These are phyloP conservation scores for Xenus cinereus DNA, from an alignment of 2,113 vertebrate genomes.

Conservation along the genomic window DNA sequence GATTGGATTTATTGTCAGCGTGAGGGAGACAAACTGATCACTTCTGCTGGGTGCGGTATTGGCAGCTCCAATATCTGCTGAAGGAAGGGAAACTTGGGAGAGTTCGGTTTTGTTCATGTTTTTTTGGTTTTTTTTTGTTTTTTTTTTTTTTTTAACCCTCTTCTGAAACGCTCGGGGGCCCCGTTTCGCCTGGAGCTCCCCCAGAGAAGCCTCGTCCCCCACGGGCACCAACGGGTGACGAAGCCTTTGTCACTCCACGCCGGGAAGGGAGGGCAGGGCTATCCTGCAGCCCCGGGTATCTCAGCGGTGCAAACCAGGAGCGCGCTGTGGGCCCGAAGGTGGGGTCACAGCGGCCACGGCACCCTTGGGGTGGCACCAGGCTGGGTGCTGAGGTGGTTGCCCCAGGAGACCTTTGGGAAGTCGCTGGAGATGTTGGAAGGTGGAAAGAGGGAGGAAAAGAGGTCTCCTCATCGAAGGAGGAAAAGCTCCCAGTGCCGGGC, in stretches of 20 bases:
- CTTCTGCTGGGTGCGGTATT: slow-evolving; percentile 72
- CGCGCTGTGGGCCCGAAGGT: background rate
- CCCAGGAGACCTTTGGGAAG: background rate
- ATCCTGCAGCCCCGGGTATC: background rate
- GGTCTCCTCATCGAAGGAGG: fast-evolving
- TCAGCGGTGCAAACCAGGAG: background rate
- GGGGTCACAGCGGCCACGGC: fast-evolving
- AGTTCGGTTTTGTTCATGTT: background rate
- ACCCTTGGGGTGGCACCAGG: background rate
- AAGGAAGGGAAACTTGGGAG: slow-evolving; percentile 72
- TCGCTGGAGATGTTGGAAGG: background rate
- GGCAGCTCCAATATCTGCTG: slow-evolving; percentile 77
- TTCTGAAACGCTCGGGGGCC: background rate
- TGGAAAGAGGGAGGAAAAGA: background rate
- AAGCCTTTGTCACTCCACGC: fast-evolving
- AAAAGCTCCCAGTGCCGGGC: background rate
- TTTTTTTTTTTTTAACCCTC: background rate
- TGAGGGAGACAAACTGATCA: slow-evolving; percentile 72
- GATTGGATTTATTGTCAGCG: slow-evolving; percentile 83
- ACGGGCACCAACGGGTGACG: fast-evolving
- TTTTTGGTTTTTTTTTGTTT: background rate
- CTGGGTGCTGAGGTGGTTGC: background rate
- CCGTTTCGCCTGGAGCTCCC: background rate
- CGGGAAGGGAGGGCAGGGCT: background rate
- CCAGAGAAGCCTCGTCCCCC: background rate